These are phyloP conservation scores for Echinometra lucunter DNA, from an alignment of 53 echinoderm and acorn worm species.

Conservation along the genomic window DNA sequence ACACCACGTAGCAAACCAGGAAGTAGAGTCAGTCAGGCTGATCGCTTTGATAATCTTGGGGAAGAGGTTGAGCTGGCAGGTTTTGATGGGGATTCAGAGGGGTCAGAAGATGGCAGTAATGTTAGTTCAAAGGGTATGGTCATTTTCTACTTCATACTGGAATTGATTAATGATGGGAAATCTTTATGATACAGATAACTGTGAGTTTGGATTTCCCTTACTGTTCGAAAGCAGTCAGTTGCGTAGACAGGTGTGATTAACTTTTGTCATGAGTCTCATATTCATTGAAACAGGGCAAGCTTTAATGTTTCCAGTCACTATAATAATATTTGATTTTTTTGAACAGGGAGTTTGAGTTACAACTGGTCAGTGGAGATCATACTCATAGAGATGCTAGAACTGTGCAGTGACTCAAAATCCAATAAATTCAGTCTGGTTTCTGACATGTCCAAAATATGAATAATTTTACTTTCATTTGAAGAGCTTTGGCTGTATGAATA, in stretches of 20 bases:
- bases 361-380: slow-evolving; percentile 76
- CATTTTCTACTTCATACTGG: not conserved
- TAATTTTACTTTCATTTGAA: too few species aligned
- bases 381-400: slow-evolving; percentile 71
- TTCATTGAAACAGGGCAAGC: too few species aligned
- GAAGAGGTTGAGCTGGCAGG: slow-evolving; percentile 53
- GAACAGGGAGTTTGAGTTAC: slow-evolving; percentile 71
- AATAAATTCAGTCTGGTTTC: slow-evolving; percentile 69
- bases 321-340: not conserved
- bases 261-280: too few species aligned
- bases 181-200: not conserved
- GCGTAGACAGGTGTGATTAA: too few species aligned
- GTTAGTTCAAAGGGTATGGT: slow-evolving; percentile 53
- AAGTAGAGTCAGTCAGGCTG: not conserved
- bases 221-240: not conserved
- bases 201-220: not conserved
- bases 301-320: too few species aligned
- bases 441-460: slow-evolving; percentile 72
- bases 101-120: slow-evolving; percentile 71
- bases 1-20: not conserved
- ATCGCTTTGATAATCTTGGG: slow-evolving; percentile 45
- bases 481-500: too few species aligned
- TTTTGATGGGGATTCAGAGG: slow-evolving; percentile 65
- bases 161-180: not conserved
- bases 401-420: slow-evolving; percentile 55